Evolutionary conservation across 2,888 invertebrate species (phyloP).

Genomic region (Trimorus sp.): DNA sequence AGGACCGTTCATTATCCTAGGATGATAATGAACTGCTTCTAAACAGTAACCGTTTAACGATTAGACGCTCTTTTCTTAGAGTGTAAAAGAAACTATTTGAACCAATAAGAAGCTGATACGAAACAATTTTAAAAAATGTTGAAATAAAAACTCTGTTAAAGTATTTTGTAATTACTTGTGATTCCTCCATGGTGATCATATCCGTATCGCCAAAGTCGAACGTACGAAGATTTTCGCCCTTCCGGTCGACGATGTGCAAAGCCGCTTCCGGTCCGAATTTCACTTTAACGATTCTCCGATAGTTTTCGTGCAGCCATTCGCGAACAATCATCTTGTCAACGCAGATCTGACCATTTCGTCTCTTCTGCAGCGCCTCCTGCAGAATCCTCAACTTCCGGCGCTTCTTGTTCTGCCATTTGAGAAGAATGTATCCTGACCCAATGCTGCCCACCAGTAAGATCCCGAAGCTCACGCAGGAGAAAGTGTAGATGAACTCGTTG

Average conservation of each 20-base stretch:
- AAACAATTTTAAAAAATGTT: no score
- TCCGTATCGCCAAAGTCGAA: constrained; percentile 90
- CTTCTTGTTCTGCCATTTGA: constrained; percentile 94
- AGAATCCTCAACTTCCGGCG: constrained; percentile 90
- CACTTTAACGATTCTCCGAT: constrained; percentile 93
- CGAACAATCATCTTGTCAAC: constrained; percentile 96
- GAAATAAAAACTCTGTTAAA: no score
- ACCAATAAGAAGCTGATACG: no score
- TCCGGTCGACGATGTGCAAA: constrained; percentile 93
- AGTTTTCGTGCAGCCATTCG: constrained; percentile 96
- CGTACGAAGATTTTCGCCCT: constrained; percentile 94
- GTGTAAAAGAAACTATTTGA: no score
- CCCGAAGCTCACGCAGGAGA: constrained; percentile 94
- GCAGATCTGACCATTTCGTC: constrained; percentile 84
- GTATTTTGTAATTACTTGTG: constrained; percentile 89
- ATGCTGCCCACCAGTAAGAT: constrained; percentile 97
- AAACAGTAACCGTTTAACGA: no score
- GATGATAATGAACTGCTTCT: no score
- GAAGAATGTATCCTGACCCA: constrained; percentile 95
- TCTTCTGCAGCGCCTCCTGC: constrained; percentile 88
- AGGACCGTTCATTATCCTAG: no score
- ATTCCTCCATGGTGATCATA: constrained; percentile 92
- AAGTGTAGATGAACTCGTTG: constrained; percentile 98
- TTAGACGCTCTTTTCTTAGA: no score
- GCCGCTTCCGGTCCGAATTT: constrained; percentile 95